Base-by-base conservation (phyloP, 2,797 vertebrate genomes). In the Enteromius unitaeniatus region DNA sequence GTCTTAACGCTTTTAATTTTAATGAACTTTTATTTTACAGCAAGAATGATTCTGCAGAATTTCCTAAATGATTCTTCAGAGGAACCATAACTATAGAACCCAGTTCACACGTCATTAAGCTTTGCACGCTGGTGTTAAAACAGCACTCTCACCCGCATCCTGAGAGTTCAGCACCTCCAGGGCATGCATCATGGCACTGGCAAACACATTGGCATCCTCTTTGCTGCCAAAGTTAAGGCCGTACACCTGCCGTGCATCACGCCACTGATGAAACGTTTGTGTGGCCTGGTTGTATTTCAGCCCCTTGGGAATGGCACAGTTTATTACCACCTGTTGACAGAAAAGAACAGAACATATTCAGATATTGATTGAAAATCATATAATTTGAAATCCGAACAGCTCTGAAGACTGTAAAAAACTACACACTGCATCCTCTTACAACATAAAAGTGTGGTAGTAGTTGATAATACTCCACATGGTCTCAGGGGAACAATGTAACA, bases 111-210 rank as follows among this genome's bases (percentile, higher is more conserved):
- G 0, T 68, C 62, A 76, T 67, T 82, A 75, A 31, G 15, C n/a
- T 40, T 67, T 8, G 1, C 60, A 42, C 3, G 1, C 31, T 42
- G 15, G 47, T 53, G 72, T 74, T 45, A 82, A 74, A 82, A 74
- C 1, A 1, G 47, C n/a, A 15, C 68, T 23, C 92, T 92, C 94
- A 98, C 98, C 97, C 92, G 98, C 89, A 86, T 99, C 98, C 93
- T 98, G 97, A 87, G 98, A 98, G 94, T 99, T 99, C 90, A 99
- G 95, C 93, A 99, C 98, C 95, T 99, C 98, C 93, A 99, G 95
- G 88, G 98, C 98, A 88, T 99, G 98, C 97, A 98, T 99, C 98
- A 99, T 99, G 96, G 98, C 98, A 95, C 98, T 99, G 92, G 98
- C 98, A 31, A 99, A 99, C 67, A 99, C 98, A 40, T 99, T 99